Evolutionary conservation across 2,113 vertebrate genomes (phyloP), one percentile per base, ranked within the genome.

Genomic region (Platysternon megacephalum): DNA sequence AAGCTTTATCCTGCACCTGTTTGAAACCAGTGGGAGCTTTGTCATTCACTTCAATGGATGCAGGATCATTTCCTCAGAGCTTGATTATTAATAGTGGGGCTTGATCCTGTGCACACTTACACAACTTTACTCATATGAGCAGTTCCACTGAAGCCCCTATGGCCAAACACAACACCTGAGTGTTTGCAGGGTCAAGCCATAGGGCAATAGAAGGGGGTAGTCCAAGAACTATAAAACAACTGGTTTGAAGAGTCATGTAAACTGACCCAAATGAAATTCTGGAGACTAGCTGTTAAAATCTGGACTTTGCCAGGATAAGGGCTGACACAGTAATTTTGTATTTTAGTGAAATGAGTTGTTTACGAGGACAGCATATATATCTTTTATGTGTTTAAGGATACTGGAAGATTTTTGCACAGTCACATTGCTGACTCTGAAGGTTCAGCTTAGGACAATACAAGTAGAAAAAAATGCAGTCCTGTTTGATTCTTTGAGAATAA

Each of bases 321-420:
- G 49, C 84, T 83, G 58, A 87, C 53, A 61, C 0, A 49, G 51
- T 42, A 87, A 94, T 55, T 90, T 55, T 21, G 16, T 35, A 39
- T 96, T 48, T 51, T 89, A 65, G 55, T 52, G 72, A 35, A 89
- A 53, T 19, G 61, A 44, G 35, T 81, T 22, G 84, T 56, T 92
- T 42, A 44, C 53, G 55, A 44, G 17, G 46, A 39, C 0, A 53
- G 52, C 3, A 21, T 52, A 46, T 11, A 85, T 16, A 16, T 11
- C 42, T 90, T 78, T 28, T n/a, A 68, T 0, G 8, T 16, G 51
- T 61, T 51, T 79, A n/a, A 90, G 11, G 3, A 85, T 10, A 74
- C 0, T 0, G 29, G 28, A 88, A 79, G 21, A 11, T 35, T 83
- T 39, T 39, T 74, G 9, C 79, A 44, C 2, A n/a, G 53, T 24